Evolutionary conservation across 2,797 vertebrate genomes (phyloP).

Genomic region (Sphenodon punctatus): DNA sequence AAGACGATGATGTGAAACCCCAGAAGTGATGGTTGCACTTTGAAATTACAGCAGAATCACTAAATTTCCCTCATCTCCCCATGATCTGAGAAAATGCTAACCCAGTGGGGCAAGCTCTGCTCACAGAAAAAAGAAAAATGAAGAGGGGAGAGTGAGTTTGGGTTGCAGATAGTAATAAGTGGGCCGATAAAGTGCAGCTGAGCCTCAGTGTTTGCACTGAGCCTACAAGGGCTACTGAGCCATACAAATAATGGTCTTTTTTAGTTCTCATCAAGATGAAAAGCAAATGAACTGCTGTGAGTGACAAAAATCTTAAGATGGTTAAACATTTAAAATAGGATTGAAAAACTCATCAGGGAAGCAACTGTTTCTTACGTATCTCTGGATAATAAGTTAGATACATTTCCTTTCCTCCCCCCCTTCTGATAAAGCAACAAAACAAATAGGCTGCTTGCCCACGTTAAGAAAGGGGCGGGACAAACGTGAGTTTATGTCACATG

Average conservation of each 20-base stretch:
- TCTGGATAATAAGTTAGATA: background rate
- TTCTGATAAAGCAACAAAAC: too few relatives aligned
- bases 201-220: background rate
- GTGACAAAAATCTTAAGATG: background rate
- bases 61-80: background rate
- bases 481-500: too few relatives aligned
- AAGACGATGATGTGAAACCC: background rate
- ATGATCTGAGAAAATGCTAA: background rate
- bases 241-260: background rate
- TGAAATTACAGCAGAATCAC: background rate
- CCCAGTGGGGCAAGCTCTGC: background rate
- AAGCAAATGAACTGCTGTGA: background rate
- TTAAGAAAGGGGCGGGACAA: too few relatives aligned
- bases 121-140: background rate
- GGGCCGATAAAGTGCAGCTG: background rate
- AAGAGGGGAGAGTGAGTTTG: background rate
- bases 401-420: too few relatives aligned
- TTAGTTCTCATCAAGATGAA: background rate
- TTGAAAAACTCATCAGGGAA: background rate
- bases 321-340: background rate
- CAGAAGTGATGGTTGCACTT: background rate
- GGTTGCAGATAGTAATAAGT: background rate
- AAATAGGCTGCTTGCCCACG: too few relatives aligned
- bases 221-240: background rate
- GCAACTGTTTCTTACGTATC: background rate